Evolutionary conservation across 2,113 vertebrate species (phyloP).

Genomic region (Ptyas mucosa): DNA sequence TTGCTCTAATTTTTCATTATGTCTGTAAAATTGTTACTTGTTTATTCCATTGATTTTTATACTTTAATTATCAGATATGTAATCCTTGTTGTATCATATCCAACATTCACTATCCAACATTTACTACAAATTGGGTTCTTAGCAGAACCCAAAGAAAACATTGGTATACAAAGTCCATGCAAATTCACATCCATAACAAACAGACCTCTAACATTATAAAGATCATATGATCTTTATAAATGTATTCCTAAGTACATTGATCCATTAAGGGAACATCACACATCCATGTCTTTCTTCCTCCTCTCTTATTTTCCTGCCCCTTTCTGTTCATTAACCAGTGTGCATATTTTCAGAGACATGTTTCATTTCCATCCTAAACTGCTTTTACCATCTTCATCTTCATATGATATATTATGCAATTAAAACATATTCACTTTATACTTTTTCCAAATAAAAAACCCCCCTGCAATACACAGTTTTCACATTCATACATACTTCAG

Average conservation of each 20-base stretch:
- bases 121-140: background rate
- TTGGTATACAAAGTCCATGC: background rate
- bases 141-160: background rate
- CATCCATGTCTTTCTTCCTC: background rate
- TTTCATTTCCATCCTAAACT: background rate
- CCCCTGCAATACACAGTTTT: background rate
- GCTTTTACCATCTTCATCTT: background rate
- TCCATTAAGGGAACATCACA: background rate
- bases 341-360: background rate
- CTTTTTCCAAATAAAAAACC: background rate
- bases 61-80: background rate
- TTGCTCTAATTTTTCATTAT: background rate
- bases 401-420: background rate
- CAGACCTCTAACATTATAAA: background rate
- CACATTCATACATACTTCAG: background rate
- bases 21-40: background rate
- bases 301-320: background rate
- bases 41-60: background rate
- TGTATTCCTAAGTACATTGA: background rate
- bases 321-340: background rate
- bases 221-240: too few relatives aligned
- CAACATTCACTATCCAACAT: background rate
- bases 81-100: background rate
- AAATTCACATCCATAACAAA: background rate
- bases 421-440: background rate